Evolutionary conservation across 1,140 invertebrate genomes (phyloP).

Genomic region (Drosophila bipectinata): DNA sequence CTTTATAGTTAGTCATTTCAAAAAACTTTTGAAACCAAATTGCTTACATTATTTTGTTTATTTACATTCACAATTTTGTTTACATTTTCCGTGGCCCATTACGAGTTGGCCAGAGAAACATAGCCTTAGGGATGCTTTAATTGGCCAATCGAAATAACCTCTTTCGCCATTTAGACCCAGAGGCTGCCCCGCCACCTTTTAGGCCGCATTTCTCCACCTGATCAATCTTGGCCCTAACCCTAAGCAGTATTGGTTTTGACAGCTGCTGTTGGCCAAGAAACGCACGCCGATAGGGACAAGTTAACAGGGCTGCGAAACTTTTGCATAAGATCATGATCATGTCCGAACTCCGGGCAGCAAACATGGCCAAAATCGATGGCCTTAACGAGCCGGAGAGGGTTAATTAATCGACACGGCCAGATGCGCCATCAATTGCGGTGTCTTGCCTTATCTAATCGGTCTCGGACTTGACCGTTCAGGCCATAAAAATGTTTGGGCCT

Average conservation of each 20-base stretch:
- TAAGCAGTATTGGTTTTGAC: conserved; percentile 9
- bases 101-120: not conserved
- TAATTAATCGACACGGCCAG: conserved; percentile 17
- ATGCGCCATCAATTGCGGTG: conserved; percentile 2
- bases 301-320: conserved; percentile 27
- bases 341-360: not conserved
- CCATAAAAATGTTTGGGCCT: conserved; percentile 1
- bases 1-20: too few species aligned
- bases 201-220: conserved; percentile 9
- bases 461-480: conserved; percentile 4
- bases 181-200: not conserved
- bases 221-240: conserved; percentile 22
- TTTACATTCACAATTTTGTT: not conserved
- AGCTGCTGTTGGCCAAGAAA: conserved; percentile 8
- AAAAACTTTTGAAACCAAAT: too few species aligned
- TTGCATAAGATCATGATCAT: conserved; percentile 13
- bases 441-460: conserved; percentile 6
- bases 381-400: conserved; percentile 12
- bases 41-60: too few species aligned
- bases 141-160: conserved; percentile 1
- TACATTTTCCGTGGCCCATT: not conserved
- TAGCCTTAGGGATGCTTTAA: conserved; percentile 7
- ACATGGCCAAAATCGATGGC: conserved; percentile 31
- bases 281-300: conserved; percentile 23
- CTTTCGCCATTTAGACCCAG: conserved; percentile 12